Evolutionary conservation across 2,888 invertebrate species (phyloP).

Genomic region (Steromphala cineraria): DNA sequence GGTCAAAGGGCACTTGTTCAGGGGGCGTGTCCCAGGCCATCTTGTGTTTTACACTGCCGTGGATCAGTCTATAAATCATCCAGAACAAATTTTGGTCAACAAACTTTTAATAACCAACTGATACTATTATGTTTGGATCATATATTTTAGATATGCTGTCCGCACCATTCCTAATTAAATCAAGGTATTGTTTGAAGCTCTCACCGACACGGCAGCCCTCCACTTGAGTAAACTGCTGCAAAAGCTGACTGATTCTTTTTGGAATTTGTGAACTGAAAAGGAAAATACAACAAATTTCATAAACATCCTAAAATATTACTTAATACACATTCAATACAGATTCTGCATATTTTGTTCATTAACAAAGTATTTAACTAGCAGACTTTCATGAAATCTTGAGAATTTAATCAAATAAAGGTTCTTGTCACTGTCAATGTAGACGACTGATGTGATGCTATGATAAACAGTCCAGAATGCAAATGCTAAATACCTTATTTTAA

Average conservation of each 20-base stretch:
- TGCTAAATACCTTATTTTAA: too few species aligned
- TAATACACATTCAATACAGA: not conserved
- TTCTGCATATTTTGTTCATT: too few species aligned
- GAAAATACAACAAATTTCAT: not conserved
- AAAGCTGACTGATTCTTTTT: conserved; percentile 67
- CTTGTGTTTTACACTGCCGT: conserved; percentile 74
- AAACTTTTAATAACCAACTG: not conserved
- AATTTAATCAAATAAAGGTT: too few species aligned
- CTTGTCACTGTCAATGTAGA: too few species aligned
- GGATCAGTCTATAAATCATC: conserved; percentile 61
- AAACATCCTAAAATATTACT: not conserved
- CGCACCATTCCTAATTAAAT: not conserved
- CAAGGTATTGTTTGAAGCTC: not conserved
- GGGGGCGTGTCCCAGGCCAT: conserved; percentile 70
- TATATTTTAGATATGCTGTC: not conserved
- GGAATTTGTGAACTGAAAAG: conserved; percentile 56
- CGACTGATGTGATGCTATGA: too few species aligned
- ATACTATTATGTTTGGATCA: too few species aligned
- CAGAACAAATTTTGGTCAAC: not conserved
- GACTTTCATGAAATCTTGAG: too few species aligned
- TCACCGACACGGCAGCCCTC: conserved; percentile 72
- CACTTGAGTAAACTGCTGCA: conserved; percentile 72
- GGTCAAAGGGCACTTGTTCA: conserved; percentile 72
- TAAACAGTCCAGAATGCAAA: too few species aligned
- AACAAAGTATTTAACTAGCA: too few species aligned